phyloP scores from a whole-genome alignment of 2,888 invertebrate genomes.

The Athalia rosae region DNA sequence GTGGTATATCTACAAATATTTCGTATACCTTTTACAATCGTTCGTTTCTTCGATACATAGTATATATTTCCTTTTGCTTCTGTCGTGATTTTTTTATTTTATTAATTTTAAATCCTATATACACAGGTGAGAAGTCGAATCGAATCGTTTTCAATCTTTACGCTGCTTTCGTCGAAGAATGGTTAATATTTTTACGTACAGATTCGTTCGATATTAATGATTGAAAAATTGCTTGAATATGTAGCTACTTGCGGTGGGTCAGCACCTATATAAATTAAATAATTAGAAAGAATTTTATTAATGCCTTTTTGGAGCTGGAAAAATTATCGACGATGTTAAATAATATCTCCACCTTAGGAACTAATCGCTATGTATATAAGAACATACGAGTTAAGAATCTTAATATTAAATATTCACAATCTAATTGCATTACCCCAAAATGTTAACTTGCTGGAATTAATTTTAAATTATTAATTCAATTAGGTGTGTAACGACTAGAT shows the following conservation, averaged over 20 bases:
- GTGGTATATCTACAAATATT: background rate
- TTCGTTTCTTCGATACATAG: background rate
- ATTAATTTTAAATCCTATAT: background rate
- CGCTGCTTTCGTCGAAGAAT: background rate
- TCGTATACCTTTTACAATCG: slow-evolving; percentile 18
- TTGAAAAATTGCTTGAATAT: background rate
- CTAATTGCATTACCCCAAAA: slow-evolving; percentile 35
- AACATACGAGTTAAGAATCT: background rate
- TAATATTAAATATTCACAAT: background rate
- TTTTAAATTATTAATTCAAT: background rate
- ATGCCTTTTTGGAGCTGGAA: slow-evolving; percentile 6
- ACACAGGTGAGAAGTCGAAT: background rate
- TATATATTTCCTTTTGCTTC: background rate
- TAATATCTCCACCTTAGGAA: background rate
- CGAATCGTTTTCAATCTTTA: background rate
- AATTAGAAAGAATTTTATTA: background rate
- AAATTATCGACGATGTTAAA: background rate
- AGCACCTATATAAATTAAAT: background rate
- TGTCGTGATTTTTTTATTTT: background rate
- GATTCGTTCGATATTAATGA: background rate
- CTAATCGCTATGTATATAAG: background rate
- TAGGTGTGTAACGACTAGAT: slow-evolving; percentile 7
- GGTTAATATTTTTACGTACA: slow-evolving; percentile 4
- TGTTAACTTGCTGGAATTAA: background rate
- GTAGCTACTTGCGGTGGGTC: background rate